phyloP scores from a whole-genome alignment of 1,140 invertebrate genomes.

The Danaus plexippus region DNA sequence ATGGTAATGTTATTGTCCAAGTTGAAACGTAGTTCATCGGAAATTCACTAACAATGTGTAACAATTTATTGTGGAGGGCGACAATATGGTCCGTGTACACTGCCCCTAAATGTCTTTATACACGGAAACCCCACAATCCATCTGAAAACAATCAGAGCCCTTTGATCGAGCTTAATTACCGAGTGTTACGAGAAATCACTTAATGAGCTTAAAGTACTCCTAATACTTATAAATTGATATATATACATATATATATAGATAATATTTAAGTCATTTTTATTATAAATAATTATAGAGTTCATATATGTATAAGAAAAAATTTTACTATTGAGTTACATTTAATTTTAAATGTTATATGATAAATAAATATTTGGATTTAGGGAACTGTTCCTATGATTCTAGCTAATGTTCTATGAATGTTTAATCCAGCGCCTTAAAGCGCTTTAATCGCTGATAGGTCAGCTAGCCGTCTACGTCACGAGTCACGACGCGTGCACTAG shows the following conservation, averaged over 20 bases:
- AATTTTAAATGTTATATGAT: conserved; percentile 9
- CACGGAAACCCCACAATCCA: conserved; percentile 32
- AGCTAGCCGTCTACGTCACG: conserved; percentile 12
- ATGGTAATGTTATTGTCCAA: conserved; percentile 1
- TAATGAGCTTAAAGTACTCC: conserved; percentile 48
- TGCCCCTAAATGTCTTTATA: conserved; percentile 29
- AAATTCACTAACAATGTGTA: not conserved
- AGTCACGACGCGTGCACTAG: conserved; percentile 26
- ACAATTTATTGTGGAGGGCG: conserved; percentile 12
- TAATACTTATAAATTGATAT: conserved; percentile 14
- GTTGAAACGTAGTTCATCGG: conserved; percentile 1
- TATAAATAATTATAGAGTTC: not conserved
- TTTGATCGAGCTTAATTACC: conserved; percentile 56
- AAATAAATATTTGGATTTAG: conserved; percentile 3
- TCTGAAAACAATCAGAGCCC: conserved; percentile 48
- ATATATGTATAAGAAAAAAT: not conserved
- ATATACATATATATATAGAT: not conserved
- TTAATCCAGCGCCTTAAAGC: conserved; percentile 7
- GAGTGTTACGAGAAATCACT: conserved; percentile 48
- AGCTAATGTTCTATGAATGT: too few species aligned
- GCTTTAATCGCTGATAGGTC: conserved; percentile 22
- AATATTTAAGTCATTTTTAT: conserved; percentile 1
- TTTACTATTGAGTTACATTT: not conserved
- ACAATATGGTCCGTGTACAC: conserved; percentile 28
- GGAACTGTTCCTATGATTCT: too few species aligned